phyloP scores from a whole-genome alignment of 2,888 invertebrate species.

The Tachina grossa region DNA sequence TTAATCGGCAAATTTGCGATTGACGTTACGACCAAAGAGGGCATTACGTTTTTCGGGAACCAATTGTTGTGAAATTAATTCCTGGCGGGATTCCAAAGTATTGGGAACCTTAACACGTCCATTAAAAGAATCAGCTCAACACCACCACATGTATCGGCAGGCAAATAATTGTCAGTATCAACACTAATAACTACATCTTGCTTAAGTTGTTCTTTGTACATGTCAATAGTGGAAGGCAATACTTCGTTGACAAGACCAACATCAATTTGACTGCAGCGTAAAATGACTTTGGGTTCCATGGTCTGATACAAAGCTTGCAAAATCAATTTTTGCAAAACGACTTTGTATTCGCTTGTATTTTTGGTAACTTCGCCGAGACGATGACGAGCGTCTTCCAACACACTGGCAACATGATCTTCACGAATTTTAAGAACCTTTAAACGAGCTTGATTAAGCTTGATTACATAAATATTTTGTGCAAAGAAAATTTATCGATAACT shows the following conservation, averaged over 20 bases:
- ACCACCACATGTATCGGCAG: constrained; percentile 94
- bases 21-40: constrained; percentile 97
- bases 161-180: constrained; percentile 90
- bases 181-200: constrained; percentile 89
- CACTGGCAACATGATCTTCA: constrained; percentile 95
- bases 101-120: constrained; percentile 94
- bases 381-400: constrained; percentile 95
- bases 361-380: constrained; percentile 90
- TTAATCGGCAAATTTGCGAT: constrained; percentile 98
- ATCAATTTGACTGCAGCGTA: constrained; percentile 93
- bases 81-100: constrained; percentile 97
- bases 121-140: constrained; percentile 91
- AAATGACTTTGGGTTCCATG: constrained; percentile 90
- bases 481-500: no score
- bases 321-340: constrained; percentile 92
- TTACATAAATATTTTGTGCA: no score
- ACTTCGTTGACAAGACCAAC: constrained; percentile 88
- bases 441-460: constrained; percentile 98
- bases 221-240: constrained; percentile 85
- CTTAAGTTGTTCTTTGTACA: constrained; percentile 89
- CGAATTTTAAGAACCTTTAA: constrained; percentile 97
- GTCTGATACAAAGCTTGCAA: constrained; percentile 94
- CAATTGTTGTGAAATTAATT: constrained; percentile 96
- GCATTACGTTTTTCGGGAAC: constrained; percentile 97
- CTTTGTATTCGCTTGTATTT: constrained; percentile 87